Evolutionary conservation across 2,113 vertebrate species (phyloP).

Genomic region (Delphinus delphis): DNA sequence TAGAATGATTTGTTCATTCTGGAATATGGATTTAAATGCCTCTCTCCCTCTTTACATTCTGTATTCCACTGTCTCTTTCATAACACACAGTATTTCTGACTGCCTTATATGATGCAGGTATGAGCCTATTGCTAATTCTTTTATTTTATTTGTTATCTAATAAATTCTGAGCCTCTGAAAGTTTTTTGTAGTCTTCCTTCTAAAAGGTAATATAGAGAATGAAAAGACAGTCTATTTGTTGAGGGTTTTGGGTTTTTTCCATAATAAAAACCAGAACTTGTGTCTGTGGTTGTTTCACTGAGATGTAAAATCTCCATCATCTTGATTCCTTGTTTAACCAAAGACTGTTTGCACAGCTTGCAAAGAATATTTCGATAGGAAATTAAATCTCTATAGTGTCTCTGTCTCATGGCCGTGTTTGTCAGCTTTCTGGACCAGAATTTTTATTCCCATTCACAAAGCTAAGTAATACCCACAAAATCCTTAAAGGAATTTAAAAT

Average conservation of each 20-base stretch:
- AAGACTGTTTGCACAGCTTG: conserved; percentile 50
- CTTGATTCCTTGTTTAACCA: conserved; percentile 17
- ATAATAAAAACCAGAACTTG: conserved; percentile 21
- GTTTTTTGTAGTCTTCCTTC: not conserved
- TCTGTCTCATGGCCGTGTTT: not conserved
- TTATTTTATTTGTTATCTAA: not conserved
- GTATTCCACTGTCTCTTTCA: not conserved
- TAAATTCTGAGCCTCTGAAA: not conserved
- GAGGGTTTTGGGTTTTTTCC: not conserved
- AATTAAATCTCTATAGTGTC: conserved; percentile 32
- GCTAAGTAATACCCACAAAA: not conserved
- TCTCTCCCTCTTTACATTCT: not conserved
- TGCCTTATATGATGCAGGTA: not conserved
- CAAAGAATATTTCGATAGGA: conserved; percentile 12
- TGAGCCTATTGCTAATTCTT: not conserved
- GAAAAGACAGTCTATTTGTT: not conserved
- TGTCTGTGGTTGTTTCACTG: not conserved
- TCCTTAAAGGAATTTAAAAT: not conserved
- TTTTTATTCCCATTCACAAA: conserved; percentile 48
- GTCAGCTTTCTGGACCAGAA: not conserved
- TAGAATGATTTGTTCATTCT: not conserved
- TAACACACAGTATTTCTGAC: not conserved
- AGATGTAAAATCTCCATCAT: conserved; percentile 32
- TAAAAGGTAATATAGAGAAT: not conserved
- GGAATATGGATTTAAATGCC: not conserved